Percentiles rank a stretch among this genome's conserved stretches.
These are phyloP conservation scores for Phalacrocorax carbo DNA, from an alignment of 2,113 vertebrate species.

Conservation along the genomic window DNA sequence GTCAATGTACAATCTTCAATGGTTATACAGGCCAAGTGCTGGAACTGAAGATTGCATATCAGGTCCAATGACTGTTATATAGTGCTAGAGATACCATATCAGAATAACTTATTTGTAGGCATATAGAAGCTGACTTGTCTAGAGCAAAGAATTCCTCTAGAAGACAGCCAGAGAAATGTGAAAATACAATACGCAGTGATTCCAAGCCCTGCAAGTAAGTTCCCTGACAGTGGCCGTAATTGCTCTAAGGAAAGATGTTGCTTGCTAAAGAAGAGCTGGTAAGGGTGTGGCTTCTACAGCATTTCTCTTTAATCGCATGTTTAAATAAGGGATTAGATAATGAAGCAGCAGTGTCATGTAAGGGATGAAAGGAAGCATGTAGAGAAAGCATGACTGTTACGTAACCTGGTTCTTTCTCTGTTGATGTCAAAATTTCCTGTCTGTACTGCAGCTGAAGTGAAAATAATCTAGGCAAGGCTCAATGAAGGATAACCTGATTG, in stretches of 20 bases:
- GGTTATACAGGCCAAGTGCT: background rate
- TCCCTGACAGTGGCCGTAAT: background rate
- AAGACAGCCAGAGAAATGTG: background rate
- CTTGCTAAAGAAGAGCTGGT: background rate
- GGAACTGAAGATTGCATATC: background rate
- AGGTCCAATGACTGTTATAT: background rate
- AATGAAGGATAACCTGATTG: background rate
- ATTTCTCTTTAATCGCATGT: background rate
- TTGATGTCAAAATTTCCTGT: background rate
- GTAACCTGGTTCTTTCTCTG: background rate
- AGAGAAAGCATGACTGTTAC: background rate
- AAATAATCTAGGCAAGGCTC: background rate
- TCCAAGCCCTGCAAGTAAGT: background rate
- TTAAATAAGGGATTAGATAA: constrained; percentile 19
- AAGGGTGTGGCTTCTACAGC: background rate
- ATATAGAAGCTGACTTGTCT: background rate
- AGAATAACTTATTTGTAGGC: background rate
- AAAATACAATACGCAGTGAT: background rate
- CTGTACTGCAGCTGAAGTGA: background rate
- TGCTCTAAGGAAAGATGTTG: background rate
- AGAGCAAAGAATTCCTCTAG: background rate
- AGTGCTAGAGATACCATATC: background rate
- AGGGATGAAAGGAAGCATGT: background rate
- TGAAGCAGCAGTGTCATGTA: background rate
- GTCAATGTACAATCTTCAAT: background rate